Conservation (phyloP, 2,113 vertebrate genomes). For the Erythrolamprus reginae region DNA sequence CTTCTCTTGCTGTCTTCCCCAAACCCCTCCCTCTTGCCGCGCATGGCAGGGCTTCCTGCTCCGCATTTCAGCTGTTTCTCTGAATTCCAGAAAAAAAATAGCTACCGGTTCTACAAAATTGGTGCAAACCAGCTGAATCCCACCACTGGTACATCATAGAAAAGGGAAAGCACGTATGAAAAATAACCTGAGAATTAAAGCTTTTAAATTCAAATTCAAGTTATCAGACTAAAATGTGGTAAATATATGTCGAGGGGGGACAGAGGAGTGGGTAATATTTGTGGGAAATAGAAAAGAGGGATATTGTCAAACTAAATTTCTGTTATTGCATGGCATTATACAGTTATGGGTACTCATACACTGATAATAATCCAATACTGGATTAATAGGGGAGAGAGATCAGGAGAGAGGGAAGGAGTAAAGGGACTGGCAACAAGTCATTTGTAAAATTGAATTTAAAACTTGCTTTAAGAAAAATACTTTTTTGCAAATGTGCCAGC, state of each 20-base stretch:
- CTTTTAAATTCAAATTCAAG: neutral
- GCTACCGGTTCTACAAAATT: too few relatives aligned
- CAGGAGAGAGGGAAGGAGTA: neutral
- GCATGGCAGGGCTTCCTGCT: too few relatives aligned
- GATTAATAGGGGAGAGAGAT: neutral
- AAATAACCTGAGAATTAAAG: neutral
- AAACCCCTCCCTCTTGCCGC: fast-evolving
- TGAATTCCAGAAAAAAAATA: too few relatives aligned
- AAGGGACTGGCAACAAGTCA: neutral
- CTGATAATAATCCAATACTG: neutral
- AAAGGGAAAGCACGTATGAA: neutral
- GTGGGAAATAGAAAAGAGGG: neutral
- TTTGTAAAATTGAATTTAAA: neutral
- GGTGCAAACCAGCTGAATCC: too few relatives aligned
- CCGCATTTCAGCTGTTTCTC: too few relatives aligned
- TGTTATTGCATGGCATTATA: neutral
- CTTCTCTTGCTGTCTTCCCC: too few relatives aligned
- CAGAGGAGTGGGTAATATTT: too few relatives aligned
- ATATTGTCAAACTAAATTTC: neutral
- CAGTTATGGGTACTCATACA: neutral
- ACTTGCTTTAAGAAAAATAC: constrained; percentile 2
- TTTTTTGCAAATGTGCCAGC: neutral
- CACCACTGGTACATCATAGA: neutral
- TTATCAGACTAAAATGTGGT: neutral
- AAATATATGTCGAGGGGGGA: neutral